Conservation (phyloP, 2,797 vertebrate species). For the Muraenolepis orangiensis region DNA sequence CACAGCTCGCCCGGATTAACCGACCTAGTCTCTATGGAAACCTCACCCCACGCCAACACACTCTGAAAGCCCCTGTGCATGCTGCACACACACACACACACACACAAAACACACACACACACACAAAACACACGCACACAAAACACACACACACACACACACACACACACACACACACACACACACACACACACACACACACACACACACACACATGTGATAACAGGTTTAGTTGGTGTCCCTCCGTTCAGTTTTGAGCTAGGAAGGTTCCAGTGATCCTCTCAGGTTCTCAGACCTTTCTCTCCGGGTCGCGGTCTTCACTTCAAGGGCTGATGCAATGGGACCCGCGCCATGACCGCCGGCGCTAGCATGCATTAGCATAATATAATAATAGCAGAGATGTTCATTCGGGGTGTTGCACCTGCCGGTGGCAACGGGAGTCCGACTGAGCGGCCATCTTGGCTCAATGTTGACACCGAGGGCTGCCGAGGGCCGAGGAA, state of each 20-base stretch:
- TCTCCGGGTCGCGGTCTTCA: slow-evolving; percentile 43
- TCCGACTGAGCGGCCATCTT: not conserved
- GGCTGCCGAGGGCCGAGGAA: not conserved
- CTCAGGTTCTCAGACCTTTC: slow-evolving; percentile 48
- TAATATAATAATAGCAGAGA: not conserved
- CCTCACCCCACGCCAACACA: slow-evolving; percentile 60
- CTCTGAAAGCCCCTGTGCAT: not conserved
- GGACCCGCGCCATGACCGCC: not conserved
- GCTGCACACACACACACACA: not conserved
- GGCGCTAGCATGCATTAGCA: not conserved
- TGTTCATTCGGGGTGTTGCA: not conserved
- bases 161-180: not conserved
- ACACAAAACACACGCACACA: not conserved
- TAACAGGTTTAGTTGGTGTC: slow-evolving; percentile 44
- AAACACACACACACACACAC: not conserved
- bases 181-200: slow-evolving; percentile 15
- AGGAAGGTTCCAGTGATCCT: slow-evolving; percentile 66
- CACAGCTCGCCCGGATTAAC: slow-evolving; percentile 66
- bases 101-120: not conserved
- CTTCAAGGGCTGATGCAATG: slow-evolving; percentile 13
- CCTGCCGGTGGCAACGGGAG: not conserved
- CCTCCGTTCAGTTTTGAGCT: slow-evolving; percentile 60
- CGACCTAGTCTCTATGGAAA: slow-evolving; percentile 77
- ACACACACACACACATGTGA: slow-evolving; percentile 23
- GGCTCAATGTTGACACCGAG: not conserved